Percentiles rank a stretch among this genome's conserved stretches.
Conservation (phyloP, 1,140 invertebrate species). For the Anadara kagoshimensis region DNA sequence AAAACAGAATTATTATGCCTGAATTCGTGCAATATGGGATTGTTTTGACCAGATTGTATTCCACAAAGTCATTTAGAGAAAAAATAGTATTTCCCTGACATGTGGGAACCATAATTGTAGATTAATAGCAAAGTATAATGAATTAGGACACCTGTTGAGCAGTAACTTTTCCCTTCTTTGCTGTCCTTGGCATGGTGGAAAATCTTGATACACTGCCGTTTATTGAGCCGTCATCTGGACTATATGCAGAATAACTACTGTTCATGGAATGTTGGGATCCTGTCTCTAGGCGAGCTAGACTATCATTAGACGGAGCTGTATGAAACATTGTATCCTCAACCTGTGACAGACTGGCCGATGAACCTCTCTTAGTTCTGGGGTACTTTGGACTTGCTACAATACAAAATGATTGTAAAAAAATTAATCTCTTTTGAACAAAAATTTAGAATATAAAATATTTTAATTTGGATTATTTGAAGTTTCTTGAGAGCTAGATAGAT, state of each 20-base stretch:
- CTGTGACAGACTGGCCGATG: conserved; percentile 67
- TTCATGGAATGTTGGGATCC: background rate
- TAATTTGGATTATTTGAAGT: too few relatives aligned
- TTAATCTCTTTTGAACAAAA: too few relatives aligned
- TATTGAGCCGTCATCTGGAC: conserved; percentile 29
- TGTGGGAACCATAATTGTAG: background rate
- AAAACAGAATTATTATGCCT: too few relatives aligned
- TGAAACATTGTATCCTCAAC: conserved; percentile 64
- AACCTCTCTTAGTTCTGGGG: conserved; percentile 60
- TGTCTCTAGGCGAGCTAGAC: conserved; percentile 34
- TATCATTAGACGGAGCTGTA: conserved; percentile 41
- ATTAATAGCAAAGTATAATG: background rate
- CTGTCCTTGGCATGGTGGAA: conserved; percentile 41
- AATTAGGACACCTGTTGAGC: conserved; percentile 4
- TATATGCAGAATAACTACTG: conserved; percentile 2
- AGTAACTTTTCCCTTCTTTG: conserved; percentile 32
- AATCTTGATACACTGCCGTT: conserved; percentile 40
- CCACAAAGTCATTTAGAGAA: too few relatives aligned
- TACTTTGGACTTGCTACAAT: conserved; percentile 33
- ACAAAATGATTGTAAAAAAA: background rate
- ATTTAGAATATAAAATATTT: too few relatives aligned
- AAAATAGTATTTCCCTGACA: too few relatives aligned
- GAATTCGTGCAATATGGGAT: too few relatives aligned
- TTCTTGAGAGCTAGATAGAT: too few relatives aligned
- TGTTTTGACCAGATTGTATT: too few relatives aligned